Evolutionary conservation across 1,140 invertebrate genomes (phyloP).

Genomic region (Phymastichus coffea): DNA sequence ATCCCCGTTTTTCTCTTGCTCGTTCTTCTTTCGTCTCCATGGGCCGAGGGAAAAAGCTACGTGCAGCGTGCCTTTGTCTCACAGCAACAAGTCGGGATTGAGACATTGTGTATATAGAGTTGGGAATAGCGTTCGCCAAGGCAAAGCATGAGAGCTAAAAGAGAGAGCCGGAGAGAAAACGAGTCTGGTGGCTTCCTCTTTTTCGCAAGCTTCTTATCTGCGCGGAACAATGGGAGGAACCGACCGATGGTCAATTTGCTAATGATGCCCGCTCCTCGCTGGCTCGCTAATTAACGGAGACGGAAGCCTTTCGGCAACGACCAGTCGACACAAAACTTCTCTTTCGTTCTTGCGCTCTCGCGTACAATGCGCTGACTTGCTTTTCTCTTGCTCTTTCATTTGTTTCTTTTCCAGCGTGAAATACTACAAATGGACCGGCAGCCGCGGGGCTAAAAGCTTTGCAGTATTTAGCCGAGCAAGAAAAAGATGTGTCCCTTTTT

Average conservation of each 20-base stretch:
- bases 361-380: neutral
- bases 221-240: constrained; percentile 18
- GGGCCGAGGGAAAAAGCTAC: neutral
- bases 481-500: neutral
- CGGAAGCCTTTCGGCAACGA: neutral
- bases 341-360: neutral
- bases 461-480: neutral
- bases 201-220: constrained; percentile 21
- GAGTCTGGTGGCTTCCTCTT: neutral
- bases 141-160: neutral
- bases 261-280: constrained; percentile 23
- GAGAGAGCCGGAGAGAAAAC: neutral
- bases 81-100: no score
- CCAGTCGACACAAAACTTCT: constrained; percentile 9
- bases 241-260: constrained; percentile 27
- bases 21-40: neutral
- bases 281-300: constrained; percentile 22
- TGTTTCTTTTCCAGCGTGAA: constrained; percentile 2
- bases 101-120: no score
- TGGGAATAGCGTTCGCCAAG: no score
- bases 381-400: neutral
- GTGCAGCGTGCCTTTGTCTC: constrained; percentile 4
- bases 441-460: neutral
- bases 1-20: constrained; percentile 1
- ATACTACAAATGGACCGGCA: constrained; percentile 4